Evolutionary conservation across 2,113 vertebrate species (phyloP).

Genomic region (Excalfactoria chinensis): DNA sequence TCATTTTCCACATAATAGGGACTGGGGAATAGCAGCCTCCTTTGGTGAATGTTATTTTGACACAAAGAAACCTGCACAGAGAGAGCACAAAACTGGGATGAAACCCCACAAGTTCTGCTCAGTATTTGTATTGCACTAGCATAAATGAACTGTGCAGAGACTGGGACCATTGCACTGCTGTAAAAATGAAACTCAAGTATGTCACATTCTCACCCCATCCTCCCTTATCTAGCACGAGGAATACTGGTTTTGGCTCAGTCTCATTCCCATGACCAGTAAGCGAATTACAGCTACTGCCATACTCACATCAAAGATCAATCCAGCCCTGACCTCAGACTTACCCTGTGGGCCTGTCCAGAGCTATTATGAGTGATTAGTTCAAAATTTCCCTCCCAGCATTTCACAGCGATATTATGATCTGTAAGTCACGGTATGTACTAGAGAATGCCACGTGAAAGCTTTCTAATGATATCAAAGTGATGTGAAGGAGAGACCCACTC

Average conservation of each 20-base stretch:
- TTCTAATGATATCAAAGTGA: not conserved
- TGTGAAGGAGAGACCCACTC: not conserved
- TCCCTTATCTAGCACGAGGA: not conserved
- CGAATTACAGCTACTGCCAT: constrained; percentile 16
- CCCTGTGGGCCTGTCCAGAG: not conserved
- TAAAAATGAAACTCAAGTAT: not conserved
- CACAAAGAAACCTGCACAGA: not conserved
- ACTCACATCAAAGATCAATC: constrained; percentile 46
- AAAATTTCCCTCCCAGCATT: constrained; percentile 35
- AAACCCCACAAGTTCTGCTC: accelerated
- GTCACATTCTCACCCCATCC: not conserved
- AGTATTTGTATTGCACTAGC: not conserved
- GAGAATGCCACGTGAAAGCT: constrained; percentile 9
- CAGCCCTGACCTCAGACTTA: constrained; percentile 47
- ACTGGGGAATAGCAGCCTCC: not conserved
- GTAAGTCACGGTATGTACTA: not conserved
- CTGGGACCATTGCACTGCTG: not conserved
- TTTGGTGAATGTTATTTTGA: not conserved
- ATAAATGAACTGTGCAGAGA: not conserved
- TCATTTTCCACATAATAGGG: not conserved
- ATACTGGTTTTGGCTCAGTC: not conserved
- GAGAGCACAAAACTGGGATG: not conserved
- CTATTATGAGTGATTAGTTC: constrained; percentile 54
- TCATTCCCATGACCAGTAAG: constrained; percentile 44
- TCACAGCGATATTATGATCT: constrained; percentile 4